phyloP scores from a whole-genome alignment of 2,797 vertebrate species.

The Microctenopoma lineatum region DNA sequence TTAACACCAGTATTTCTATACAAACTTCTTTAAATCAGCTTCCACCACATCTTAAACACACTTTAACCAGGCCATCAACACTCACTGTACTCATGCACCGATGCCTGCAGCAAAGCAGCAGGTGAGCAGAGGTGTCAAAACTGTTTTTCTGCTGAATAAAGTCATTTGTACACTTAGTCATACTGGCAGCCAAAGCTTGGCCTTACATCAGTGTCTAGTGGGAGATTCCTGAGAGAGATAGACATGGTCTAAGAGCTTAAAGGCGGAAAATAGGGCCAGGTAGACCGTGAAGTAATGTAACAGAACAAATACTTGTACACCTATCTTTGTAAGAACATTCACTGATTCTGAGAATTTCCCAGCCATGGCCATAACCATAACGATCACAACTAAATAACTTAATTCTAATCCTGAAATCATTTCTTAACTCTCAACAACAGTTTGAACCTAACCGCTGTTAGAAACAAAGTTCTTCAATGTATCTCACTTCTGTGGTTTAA shows the following conservation, averaged over 20 bases:
- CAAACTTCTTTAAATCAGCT: slow-evolving; percentile 13
- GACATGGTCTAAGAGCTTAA: slow-evolving; percentile 28
- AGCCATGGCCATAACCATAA: neutral
- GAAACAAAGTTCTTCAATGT: no score
- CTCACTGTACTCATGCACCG: slow-evolving; percentile 32
- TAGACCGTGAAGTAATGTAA: slow-evolving; percentile 43
- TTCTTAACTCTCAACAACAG: no score
- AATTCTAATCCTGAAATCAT: no score
- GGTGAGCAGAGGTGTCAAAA: slow-evolving; percentile 34
- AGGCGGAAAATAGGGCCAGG: slow-evolving; percentile 38
- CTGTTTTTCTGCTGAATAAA: slow-evolving; percentile 59
- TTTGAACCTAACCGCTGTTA: no score
- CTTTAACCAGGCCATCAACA: slow-evolving; percentile 28
- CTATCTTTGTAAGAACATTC: neutral
- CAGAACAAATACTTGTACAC: neutral
- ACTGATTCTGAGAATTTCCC: neutral
- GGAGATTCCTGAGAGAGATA: slow-evolving; percentile 46
- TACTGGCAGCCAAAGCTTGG: slow-evolving; percentile 29
- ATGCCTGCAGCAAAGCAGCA: slow-evolving; percentile 32
- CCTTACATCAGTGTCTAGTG: slow-evolving; percentile 46
- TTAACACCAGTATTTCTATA: neutral
- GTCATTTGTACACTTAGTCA: slow-evolving; percentile 38
- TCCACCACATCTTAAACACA: slow-evolving; percentile 5
- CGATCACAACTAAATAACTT: neutral
- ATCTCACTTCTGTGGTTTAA: no score